These are phyloP conservation scores for Cyphomyrmex costatus DNA, from an alignment of 1,140 invertebrate species.

Conservation along the genomic window DNA sequence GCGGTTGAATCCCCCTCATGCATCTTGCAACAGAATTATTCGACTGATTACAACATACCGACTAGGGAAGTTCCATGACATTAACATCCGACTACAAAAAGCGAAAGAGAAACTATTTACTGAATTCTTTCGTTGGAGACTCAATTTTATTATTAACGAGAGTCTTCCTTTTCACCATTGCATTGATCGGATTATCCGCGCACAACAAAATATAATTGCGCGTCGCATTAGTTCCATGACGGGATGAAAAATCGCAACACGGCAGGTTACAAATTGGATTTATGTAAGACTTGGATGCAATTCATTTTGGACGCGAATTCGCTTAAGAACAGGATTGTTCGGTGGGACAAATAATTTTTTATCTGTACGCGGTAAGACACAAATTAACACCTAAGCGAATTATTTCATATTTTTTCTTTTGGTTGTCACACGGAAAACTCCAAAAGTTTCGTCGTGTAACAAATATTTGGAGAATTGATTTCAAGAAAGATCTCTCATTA, in stretches of 20 bases:
- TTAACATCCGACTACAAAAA: constrained; percentile 10
- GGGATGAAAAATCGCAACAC: constrained; percentile 41
- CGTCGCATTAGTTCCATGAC: constrained; percentile 41
- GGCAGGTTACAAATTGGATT: constrained; percentile 55
- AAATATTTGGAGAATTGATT: background rate
- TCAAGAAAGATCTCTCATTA: background rate
- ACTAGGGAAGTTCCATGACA: constrained; percentile 25
- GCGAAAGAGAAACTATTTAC: background rate
- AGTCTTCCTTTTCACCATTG: background rate
- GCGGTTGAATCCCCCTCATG: background rate
- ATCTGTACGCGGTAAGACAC: background rate
- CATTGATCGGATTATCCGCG: constrained; percentile 7
- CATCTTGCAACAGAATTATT: constrained; percentile 49
- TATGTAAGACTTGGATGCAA: constrained; percentile 38
- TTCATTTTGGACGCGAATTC: background rate
- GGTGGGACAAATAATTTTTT: constrained; percentile 46
- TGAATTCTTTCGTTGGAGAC: background rate
- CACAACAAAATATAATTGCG: constrained; percentile 24
- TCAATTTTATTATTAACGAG: constrained; percentile 18
- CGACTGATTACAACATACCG: constrained; percentile 4
- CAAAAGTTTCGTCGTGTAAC: background rate
- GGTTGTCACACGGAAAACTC: background rate
- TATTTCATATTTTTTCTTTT: constrained; percentile 8
- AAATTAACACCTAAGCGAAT: constrained; percentile 6
- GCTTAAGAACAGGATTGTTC: constrained; percentile 9